Evolutionary conservation across 2,113 vertebrate genomes (phyloP), one percentile per base, ranked within the genome.

Genomic region (Romanogobio albipinnatus): DNA sequence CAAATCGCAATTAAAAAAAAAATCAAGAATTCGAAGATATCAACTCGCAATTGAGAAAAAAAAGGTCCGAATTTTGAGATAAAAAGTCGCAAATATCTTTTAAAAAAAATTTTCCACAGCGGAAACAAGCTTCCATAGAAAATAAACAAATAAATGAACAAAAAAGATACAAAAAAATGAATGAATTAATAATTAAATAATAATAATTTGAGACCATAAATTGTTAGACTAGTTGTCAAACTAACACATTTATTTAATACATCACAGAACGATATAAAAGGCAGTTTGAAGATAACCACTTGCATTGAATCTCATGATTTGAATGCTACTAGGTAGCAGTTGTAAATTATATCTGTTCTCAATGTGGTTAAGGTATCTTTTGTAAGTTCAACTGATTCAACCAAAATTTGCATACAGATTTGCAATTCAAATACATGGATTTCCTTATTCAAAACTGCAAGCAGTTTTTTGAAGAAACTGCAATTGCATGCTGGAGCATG

Each of bases 381-480:
- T 76, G 74, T 1, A 76, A 29, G 26, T 76, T 76, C 26, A 53
- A 53, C 47, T 8, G 49, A 76, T 29, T 76, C 9, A 53, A 76
- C 47, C 76, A 5, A 45, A 79, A 66, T 81, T 81, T 81, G 59
- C 59, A 81, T 66, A 19, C 64, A 33, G 43, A 66, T 22, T 81
- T 64, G 17, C 43, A 47, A 26, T 33, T 33, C 17, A 66, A 62
- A 43, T 58, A 3, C 14, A 53, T 11, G 1, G 76, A 81, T 51
- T 66, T 81, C 43, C 45, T 51, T 49, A 66, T 66, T 66, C 43
- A 51, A 66, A 51, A 66, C 17, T 6, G 33, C n/a, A 59, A 5
- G 1, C 33, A 45, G n/a, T 24, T 61, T 8, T 39, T 26, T 74
- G 11, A 53, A 51, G 24, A 76, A 76, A 33, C 26, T 53, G 6